Evolutionary conservation across 2,797 vertebrate species (phyloP), one percentile per base, ranked within the genome.

Genomic region (Dromococcyx pavoninus): DNA sequence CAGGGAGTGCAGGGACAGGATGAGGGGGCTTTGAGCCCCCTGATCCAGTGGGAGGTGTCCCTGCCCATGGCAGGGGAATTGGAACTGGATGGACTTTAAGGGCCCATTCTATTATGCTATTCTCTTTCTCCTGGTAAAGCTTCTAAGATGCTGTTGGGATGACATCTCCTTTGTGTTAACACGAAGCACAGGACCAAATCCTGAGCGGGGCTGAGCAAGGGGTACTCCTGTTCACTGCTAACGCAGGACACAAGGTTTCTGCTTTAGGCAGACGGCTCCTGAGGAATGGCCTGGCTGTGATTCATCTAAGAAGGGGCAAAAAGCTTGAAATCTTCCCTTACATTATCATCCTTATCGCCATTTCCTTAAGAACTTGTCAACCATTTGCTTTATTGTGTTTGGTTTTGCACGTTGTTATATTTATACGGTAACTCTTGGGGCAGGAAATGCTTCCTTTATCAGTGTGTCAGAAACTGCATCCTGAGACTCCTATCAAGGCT

Each of bases 401-500:
- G 82, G 25, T 19, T 89, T 85, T 50, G 41, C 87, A 24, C 4
- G 0, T 62, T 44, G 62, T 39, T 3, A 3, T 2, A 11, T 61
- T 41, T 19, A 3, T 2, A 2, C 2, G 4, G 58, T 6, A 65
- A 54, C 50, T 53, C 51, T 17, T 0, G 10, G 43, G 69, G 69
- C 73, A 93, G 94, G 88, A 93, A 90, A 65, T 14, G 43, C 18
- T 86, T 90, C 91, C 60, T 61, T 27, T 46, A 28, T 22, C 10
- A 43, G 25, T 2, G 17, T 4, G 65, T 46, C 56, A 64, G 64
- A 48, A 77, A 9, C 21, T 7, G 18, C 85, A 67, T 74, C 74
- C 93, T 18, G 35, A 67, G 74, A 17, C 35, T 18, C 56, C 51
- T 16, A 4, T 5, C n/a, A 2, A 57, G 46, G 65, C 71, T 61